Base-by-base conservation (phyloP, 35 echinoderm and acorn worm species). In the Heliocidaris erythrogramma region DNA sequence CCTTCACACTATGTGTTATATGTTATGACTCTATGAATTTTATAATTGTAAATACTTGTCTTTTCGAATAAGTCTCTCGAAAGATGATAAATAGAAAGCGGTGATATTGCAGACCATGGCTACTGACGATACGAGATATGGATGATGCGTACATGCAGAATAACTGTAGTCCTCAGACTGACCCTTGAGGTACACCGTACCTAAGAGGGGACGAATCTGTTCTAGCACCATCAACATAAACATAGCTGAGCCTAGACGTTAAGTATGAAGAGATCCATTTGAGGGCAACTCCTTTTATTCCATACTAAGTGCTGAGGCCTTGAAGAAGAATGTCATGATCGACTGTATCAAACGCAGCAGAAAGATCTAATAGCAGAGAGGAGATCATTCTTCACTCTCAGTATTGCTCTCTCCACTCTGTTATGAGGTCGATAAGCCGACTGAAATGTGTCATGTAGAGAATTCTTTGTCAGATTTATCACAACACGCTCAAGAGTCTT, bases 341-440 rank as follows among this genome's bases (percentile, higher is more conserved):
- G n/a, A n/a, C n/a, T n/a, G n/a, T n/a, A n/a, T n/a, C n/a, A n/a
- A n/a, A n/a, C n/a, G n/a, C n/a, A n/a, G n/a, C n/a, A n/a, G n/a
- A n/a, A n/a, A n/a, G n/a, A n/a, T n/a, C n/a, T n/a, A n/a, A 94
- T 17, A 18, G 49, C 52, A 5, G 5, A 21, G 10, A 94, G 32
- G 9, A 94, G 21, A 65, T 94, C 93, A 65, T 94, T 94, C 30
- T 59, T 17, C 12, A 94, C 59, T 9, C 60, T 47, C 30, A 65
- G 35, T 30, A 94, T 30, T 59, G 49, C 59, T 14, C 48, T 61
- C 50, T 94, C 93, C 5, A 59, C 60, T 12, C 52, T 94, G 60
- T 94, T 47, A 61, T 78, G 50, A 59, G 35, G 48, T 21, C 60
- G 49, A 78, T 94, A 71, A 59, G 59, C 93, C 13, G 93, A 94